Percentiles rank a stretch among this genome's conserved stretches.
Conservation (phyloP, 2,888 invertebrate species). For the Uropetala carovei region DNA sequence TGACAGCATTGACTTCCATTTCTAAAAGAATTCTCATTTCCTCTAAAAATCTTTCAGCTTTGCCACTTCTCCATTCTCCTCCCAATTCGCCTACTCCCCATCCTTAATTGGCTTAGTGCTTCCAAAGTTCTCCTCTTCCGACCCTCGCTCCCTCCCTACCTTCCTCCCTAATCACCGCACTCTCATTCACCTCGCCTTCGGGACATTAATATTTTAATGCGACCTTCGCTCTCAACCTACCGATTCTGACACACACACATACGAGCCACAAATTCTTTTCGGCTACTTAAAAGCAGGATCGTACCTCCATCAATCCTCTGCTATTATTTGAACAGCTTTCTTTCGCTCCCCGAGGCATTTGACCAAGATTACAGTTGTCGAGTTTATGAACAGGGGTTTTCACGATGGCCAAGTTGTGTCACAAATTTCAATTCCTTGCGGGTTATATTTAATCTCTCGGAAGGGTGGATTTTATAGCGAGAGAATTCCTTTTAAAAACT, state of each 20-base stretch:
- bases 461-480: too few species aligned
- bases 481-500: too few species aligned
- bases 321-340: background rate
- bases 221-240: background rate
- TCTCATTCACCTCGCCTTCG: background rate
- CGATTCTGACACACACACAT: background rate
- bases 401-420: too few species aligned
- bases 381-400: background rate
- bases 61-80: constrained; percentile 3
- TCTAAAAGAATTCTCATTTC: constrained; percentile 31
- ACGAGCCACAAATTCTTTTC: background rate
- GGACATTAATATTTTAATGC: background rate
- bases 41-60: constrained; percentile 18
- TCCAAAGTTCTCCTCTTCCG: background rate
- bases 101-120: constrained; percentile 53
- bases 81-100: background rate
- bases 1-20: constrained; percentile 25
- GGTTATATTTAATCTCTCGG: too few species aligned
- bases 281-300: constrained; percentile 2
- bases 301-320: background rate
- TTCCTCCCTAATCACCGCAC: background rate
- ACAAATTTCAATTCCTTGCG: too few species aligned
- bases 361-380: background rate
- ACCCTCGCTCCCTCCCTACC: background rate
- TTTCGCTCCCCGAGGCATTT: background rate